These are phyloP conservation scores for Bilobella aurantiaca DNA, from an alignment of 1,140 invertebrate species.

Conservation along the genomic window DNA sequence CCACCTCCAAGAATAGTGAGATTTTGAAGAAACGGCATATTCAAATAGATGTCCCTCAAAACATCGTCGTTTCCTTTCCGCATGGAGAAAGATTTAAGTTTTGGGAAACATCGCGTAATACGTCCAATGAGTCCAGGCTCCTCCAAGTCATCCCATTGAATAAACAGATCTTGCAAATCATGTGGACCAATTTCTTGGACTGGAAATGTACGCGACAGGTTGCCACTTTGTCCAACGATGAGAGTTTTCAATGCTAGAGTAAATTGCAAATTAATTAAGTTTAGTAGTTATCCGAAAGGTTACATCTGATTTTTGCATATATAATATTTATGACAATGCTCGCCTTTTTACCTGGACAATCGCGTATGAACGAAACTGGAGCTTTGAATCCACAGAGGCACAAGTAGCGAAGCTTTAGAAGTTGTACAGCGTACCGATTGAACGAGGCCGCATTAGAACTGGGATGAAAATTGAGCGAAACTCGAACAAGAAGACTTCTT, in stretches of 20 bases:
- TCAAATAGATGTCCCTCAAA: not conserved
- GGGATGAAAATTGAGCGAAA: slow-evolving; percentile 1
- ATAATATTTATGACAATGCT: too few relatives aligned
- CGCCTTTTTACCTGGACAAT: not conserved
- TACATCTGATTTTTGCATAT: not conserved
- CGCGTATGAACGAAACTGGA: not conserved
- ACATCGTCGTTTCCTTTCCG: not conserved
- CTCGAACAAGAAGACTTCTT: not conserved
- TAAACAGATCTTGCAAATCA: not conserved
- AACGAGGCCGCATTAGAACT: not conserved
- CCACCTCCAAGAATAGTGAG: not conserved
- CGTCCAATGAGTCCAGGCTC: not conserved
- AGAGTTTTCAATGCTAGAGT: not conserved
- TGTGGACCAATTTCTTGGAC: not conserved
- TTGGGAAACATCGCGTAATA: not conserved
- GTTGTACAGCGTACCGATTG: not conserved
- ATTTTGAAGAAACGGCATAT: not conserved
- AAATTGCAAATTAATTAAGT: not conserved
- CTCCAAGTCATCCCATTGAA: not conserved
- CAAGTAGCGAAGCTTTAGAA: not conserved
- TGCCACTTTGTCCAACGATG: not conserved
- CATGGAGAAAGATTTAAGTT: not conserved
- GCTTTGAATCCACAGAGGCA: not conserved
- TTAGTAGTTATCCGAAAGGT: not conserved
- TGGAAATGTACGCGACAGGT: not conserved